Percentiles rank a stretch among this genome's conserved stretches.
phyloP scores from a whole-genome alignment of 1,140 invertebrate genomes.

The Nilaparvata lugens region DNA sequence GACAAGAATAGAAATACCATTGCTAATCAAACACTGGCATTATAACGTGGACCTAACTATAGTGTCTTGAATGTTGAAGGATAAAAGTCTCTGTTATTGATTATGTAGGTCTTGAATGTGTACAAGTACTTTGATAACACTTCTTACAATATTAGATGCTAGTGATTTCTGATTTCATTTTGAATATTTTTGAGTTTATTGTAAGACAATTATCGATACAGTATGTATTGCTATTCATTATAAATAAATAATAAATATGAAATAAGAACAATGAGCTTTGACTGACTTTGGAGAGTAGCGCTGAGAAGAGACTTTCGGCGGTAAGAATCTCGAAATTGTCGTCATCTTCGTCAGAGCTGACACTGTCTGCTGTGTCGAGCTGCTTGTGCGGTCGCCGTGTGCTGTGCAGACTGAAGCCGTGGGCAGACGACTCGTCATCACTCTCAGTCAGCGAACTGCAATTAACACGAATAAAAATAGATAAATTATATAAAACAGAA shows the following conservation, averaged over 20 bases:
- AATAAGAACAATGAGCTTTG: background rate
- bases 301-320: slow-evolving; percentile 83
- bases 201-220: background rate
- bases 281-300: slow-evolving; percentile 65
- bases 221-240: too few species aligned
- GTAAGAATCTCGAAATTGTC: slow-evolving; percentile 84
- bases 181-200: background rate
- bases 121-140: too few species aligned
- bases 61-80: too few species aligned
- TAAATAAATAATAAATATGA: too few species aligned
- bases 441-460: slow-evolving; percentile 35
- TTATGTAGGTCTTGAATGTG: too few species aligned
- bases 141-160: slow-evolving; percentile 3
- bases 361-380: slow-evolving; percentile 64
- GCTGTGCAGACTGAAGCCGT: slow-evolving; percentile 28
- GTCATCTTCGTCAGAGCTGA: slow-evolving; percentile 80
- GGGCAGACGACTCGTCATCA: slow-evolving; percentile 20
- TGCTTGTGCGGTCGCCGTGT: slow-evolving; percentile 19
- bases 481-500: too few species aligned
- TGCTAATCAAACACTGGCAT: too few species aligned
- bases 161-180: too few species aligned
- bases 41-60: too few species aligned
- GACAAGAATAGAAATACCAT: too few species aligned
- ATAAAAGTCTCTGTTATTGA: too few species aligned
- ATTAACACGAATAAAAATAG: too few species aligned